phyloP scores from a whole-genome alignment of 2,888 invertebrate species.

The Calameuta filiformis region DNA sequence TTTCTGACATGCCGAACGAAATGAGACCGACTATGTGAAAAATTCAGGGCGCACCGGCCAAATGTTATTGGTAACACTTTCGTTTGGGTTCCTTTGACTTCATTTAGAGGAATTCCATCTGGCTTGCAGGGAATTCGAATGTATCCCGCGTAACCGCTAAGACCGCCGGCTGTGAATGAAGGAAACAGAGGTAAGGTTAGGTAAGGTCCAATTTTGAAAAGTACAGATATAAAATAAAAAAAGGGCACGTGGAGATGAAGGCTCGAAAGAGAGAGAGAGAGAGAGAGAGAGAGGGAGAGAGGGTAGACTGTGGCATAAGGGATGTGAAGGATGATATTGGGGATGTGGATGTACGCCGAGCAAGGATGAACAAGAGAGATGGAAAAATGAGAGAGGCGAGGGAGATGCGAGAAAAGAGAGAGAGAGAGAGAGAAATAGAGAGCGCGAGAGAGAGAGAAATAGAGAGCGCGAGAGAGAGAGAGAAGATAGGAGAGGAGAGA shows the following conservation, averaged over 20 bases:
- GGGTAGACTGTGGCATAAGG: not conserved
- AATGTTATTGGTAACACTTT: not conserved
- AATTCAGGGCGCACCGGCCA: not conserved
- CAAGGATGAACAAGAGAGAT: constrained; percentile 21
- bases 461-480: no score
- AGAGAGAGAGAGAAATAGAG: no score
- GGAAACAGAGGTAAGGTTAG: not conserved
- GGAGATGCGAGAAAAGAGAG: constrained; percentile 13
- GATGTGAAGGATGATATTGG: not conserved
- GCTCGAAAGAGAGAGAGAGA: not conserved
- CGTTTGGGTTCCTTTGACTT: not conserved
- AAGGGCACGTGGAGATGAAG: not conserved
- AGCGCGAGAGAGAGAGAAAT: no score
- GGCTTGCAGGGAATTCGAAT: not conserved
- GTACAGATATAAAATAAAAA: not conserved
- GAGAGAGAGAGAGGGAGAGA: not conserved
- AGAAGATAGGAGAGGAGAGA: constrained; percentile 41
- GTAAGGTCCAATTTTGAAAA: not conserved
- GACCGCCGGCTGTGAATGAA: not conserved
- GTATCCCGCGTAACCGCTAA: not conserved
- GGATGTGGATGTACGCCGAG: not conserved
- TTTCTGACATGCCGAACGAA: not conserved
- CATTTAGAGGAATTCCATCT: not conserved
- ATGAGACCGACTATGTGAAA: not conserved
- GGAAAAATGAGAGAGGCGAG: constrained; percentile 22